Evolutionary conservation across 2,797 vertebrate genomes (phyloP).

Genomic region (Eleutherodactylus coqui): DNA sequence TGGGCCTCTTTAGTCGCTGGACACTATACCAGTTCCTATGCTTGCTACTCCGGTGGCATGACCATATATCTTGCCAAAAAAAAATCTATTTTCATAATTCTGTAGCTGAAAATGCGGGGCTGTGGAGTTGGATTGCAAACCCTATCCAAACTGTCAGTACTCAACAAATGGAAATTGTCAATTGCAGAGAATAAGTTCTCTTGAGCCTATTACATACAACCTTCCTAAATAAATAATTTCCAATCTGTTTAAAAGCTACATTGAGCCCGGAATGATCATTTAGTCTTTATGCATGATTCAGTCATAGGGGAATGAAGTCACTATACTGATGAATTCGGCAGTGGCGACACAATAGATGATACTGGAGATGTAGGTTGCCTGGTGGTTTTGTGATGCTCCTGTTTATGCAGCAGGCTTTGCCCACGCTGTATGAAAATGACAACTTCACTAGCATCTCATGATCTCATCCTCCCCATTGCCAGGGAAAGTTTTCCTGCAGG

Average conservation of each 20-base stretch:
- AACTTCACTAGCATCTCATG: constrained; percentile 49
- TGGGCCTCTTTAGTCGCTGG: no score
- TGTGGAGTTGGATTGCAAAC: neutral
- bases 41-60: no score
- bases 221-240: constrained; percentile 21
- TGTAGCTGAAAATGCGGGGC: neutral
- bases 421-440: constrained; percentile 19
- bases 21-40: no score
- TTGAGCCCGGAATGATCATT: neutral
- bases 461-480: constrained; percentile 7
- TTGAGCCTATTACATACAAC: neutral
- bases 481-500: constrained; percentile 41
- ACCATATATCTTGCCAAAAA: no score
- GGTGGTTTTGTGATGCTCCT: neutral
- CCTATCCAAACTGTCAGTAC: neutral
- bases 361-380: constrained; percentile 11
- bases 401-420: neutral
- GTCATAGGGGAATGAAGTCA: constrained; percentile 7
- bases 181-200: neutral
- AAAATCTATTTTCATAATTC: no score
- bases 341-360: neutral
- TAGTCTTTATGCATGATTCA: neutral
- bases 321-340: neutral
- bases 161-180: neutral
- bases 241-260: neutral